A percentile compares a stretch with the other conserved stretches of the same genome.
phyloP scores from a whole-genome alignment of 2,888 invertebrate species.

The Trimorus sp. region DNA sequence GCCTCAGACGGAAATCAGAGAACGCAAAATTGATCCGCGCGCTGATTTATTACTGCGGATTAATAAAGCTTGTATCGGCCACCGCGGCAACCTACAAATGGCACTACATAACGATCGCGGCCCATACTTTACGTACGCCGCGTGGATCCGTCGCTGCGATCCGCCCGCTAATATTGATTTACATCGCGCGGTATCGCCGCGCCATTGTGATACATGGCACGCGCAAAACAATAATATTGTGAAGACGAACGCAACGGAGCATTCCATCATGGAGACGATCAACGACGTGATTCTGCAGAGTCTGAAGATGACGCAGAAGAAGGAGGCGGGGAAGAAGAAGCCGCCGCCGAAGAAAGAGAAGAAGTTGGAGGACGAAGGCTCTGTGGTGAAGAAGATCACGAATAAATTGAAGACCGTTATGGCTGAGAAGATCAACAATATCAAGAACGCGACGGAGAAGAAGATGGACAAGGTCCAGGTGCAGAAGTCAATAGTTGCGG shows the following conservation, averaged over 20 bases:
- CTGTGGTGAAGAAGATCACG: slow-evolving; percentile 78
- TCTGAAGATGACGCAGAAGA: slow-evolving; percentile 77
- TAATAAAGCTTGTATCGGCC: slow-evolving; percentile 76
- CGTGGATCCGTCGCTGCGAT: slow-evolving; percentile 52
- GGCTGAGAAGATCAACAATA: slow-evolving; percentile 68
- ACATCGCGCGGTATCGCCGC: slow-evolving; percentile 63
- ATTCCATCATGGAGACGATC: slow-evolving; percentile 79
- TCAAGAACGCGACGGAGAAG: slow-evolving; percentile 27
- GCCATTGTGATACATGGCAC: slow-evolving; percentile 53
- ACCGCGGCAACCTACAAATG: slow-evolving; percentile 64
- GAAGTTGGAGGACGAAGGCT: slow-evolving; percentile 70
- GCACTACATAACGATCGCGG: slow-evolving; percentile 61
- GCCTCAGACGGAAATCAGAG: slow-evolving; percentile 74
- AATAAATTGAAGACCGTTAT: slow-evolving; percentile 81
- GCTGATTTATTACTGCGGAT: slow-evolving; percentile 78
- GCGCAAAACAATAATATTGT: slow-evolving; percentile 59
- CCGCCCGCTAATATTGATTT: slow-evolving; percentile 64
- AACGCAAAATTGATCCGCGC: slow-evolving; percentile 78
- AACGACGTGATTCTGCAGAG: slow-evolving; percentile 78
- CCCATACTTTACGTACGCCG: slow-evolving; percentile 69
- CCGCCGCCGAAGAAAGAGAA: slow-evolving; percentile 64
- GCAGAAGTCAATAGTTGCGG: slow-evolving; percentile 28
- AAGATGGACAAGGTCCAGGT: slow-evolving; percentile 26
- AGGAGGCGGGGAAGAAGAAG: slow-evolving; percentile 66
- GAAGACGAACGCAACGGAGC: slow-evolving; percentile 72